A percentile compares a stretch with the other conserved stretches of the same genome.
phyloP scores from a whole-genome alignment of 2,888 invertebrate genomes.

The Dyspetes luteomarginatus region DNA sequence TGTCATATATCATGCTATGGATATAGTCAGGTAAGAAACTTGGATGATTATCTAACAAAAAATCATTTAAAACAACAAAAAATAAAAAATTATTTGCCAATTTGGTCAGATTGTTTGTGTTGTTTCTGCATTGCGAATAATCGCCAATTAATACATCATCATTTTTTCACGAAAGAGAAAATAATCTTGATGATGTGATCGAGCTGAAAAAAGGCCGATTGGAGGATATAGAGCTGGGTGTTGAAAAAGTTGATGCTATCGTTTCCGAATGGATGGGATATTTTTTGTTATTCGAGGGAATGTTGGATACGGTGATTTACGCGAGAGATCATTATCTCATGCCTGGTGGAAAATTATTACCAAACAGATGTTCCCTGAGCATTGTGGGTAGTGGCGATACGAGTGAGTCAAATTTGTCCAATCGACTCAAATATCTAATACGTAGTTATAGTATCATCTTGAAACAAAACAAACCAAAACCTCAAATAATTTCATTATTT shows the following conservation, averaged over 20 bases:
- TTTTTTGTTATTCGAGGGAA: slow-evolving; percentile 97
- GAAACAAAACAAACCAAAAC: too few relatives aligned
- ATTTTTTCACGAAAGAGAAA: slow-evolving; percentile 86
- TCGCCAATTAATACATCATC: neutral
- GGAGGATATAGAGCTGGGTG: slow-evolving; percentile 91
- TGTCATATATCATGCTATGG: slow-evolving; percentile 97
- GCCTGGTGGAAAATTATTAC: slow-evolving; percentile 91
- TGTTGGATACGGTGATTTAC: slow-evolving; percentile 96
- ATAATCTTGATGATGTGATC: slow-evolving; percentile 89
- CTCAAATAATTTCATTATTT: too few relatives aligned
- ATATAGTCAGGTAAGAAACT: slow-evolving; percentile 91
- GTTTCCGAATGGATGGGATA: slow-evolving; percentile 99
- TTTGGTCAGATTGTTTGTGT: too few relatives aligned
- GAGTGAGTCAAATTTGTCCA: slow-evolving; percentile 81
- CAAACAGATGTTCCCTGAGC: slow-evolving; percentile 93
- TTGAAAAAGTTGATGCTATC: slow-evolving; percentile 93
- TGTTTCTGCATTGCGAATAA: neutral
- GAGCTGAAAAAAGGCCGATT: slow-evolving; percentile 93
- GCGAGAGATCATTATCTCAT: slow-evolving; percentile 93
- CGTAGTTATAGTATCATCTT: too few relatives aligned
- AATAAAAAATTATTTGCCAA: too few relatives aligned
- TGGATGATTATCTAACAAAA: slow-evolving; percentile 8
- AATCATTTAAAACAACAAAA: neutral
- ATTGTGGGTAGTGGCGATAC: slow-evolving; percentile 91
- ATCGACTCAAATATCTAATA: slow-evolving; percentile 47